Evolutionary conservation across 1,140 invertebrate species (phyloP).

Genomic region (Drosophila navojoa): DNA sequence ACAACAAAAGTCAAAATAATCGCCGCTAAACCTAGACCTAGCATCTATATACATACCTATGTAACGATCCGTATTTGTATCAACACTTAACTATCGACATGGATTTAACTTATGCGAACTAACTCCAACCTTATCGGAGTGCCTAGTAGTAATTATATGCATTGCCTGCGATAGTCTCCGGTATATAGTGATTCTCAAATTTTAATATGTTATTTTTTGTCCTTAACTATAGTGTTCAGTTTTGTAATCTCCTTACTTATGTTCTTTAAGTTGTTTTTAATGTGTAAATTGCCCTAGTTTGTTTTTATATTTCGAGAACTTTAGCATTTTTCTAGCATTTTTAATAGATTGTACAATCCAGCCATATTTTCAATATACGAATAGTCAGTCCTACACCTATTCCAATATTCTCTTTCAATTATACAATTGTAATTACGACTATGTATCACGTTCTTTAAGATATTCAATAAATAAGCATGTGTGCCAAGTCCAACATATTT

Average conservation of each 20-base stretch:
- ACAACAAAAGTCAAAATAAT: slow-evolving; percentile 36
- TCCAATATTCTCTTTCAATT: slow-evolving; percentile 19
- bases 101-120: neutral
- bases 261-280: slow-evolving; percentile 15
- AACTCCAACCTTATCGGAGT: neutral
- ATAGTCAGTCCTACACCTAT: slow-evolving; percentile 7
- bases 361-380: slow-evolving; percentile 8
- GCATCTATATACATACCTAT: neutral
- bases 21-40: slow-evolving; percentile 25
- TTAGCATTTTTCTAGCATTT: slow-evolving; percentile 15
- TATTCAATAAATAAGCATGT: slow-evolving; percentile 46
- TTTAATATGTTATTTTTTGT: slow-evolving; percentile 18
- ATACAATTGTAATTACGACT: slow-evolving; percentile 24
- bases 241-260: slow-evolving; percentile 8
- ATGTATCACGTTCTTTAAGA: slow-evolving; percentile 36
- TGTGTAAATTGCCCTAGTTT: slow-evolving; percentile 9
- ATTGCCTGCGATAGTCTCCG: neutral
- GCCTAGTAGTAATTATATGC: neutral
- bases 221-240: neutral
- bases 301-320: neutral
- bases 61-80: slow-evolving; percentile 4
- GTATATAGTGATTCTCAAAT: neutral
- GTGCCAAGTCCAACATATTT: slow-evolving; percentile 41
- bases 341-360: slow-evolving; percentile 7
- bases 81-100: neutral